phyloP scores from a whole-genome alignment of 2,113 vertebrate species.

The Cyprinodon brontotheroides region DNA sequence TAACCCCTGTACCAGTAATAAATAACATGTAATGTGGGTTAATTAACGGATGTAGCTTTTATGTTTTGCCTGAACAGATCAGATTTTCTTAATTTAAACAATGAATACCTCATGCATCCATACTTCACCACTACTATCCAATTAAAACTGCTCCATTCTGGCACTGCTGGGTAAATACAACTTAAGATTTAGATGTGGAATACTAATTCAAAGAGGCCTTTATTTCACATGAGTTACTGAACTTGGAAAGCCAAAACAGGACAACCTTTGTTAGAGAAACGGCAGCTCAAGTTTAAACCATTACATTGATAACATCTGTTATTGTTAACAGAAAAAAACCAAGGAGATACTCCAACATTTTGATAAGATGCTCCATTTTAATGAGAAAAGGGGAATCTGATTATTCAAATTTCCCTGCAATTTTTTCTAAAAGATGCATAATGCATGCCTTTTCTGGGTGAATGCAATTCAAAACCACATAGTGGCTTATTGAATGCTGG shows the following conservation, averaged over 20 bases:
- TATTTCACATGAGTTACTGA: neutral
- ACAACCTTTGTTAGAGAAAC: neutral
- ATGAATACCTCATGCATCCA: neutral
- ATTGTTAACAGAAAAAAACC: neutral
- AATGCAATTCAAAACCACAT: neutral
- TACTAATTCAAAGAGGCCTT: neutral
- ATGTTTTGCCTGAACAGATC: neutral
- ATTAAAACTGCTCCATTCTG: conserved; percentile 7
- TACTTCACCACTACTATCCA: neutral
- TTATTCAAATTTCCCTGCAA: conserved; percentile 8
- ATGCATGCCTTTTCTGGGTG: neutral
- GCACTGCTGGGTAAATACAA: conserved; percentile 9
- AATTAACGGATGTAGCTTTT: neutral
- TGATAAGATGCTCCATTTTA: conserved; percentile 12
- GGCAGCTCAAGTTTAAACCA: neutral
- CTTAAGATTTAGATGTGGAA: neutral
- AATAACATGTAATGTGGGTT: neutral
- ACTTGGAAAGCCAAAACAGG: neutral
- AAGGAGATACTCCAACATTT: neutral
- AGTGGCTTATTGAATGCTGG: neutral
- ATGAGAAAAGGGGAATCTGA: conserved; percentile 27
- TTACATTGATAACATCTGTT: neutral
- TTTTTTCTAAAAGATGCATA: neutral
- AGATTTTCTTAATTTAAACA: neutral
- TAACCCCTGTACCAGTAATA: too few relatives aligned